Evolutionary conservation across 2,888 invertebrate genomes (phyloP), one percentile per base, ranked within the genome.

Genomic region (Tuta absoluta): DNA sequence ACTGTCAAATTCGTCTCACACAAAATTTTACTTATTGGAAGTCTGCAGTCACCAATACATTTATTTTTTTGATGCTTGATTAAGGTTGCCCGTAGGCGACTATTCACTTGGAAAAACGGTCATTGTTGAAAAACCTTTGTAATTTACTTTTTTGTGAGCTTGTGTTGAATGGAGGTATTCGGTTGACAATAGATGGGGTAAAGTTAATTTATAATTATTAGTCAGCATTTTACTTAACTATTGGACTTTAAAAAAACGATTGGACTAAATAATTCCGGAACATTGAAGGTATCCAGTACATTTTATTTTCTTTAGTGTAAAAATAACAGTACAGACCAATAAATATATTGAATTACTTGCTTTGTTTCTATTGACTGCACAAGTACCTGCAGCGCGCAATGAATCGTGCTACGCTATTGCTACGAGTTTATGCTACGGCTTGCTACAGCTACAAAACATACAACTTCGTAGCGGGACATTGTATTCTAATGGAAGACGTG

Each of bases 31-130:
- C n/a, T n/a, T n/a, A n/a, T n/a, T n/a, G n/a, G 78, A 63, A 61
- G 48, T 71, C 74, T 66, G 68, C 65, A 72, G 75, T 77, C 73
- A 75, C 76, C 71, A 72, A 66, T 73, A 74, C 75, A 73, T 74
- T 72, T 75, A 74, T 72, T 74, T 75, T 73, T 79, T 78, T 74
- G 72, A 74, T 75, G 72, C 77, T 77, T 70, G 73, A 71, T 67
- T 74, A 68, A 67, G 66, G 62, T 68, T 70, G 66, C 67, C 69
- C 65, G 69, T 68, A 70, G 66, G 63, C 66, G 67, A 69, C 72
- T 68, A 71, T 73, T 74, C 76, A 70, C 24, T 63, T 72, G 61
- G 78, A 70, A 78, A 77, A 77, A 75, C 72, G 69, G 68, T 69
- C 37, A 71, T 75, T 72, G 69, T 72, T 62, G 68, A 58, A 65